These are phyloP conservation scores for Enoplosus armatus DNA, from an alignment of 2,797 vertebrate species.

Conservation along the genomic window DNA sequence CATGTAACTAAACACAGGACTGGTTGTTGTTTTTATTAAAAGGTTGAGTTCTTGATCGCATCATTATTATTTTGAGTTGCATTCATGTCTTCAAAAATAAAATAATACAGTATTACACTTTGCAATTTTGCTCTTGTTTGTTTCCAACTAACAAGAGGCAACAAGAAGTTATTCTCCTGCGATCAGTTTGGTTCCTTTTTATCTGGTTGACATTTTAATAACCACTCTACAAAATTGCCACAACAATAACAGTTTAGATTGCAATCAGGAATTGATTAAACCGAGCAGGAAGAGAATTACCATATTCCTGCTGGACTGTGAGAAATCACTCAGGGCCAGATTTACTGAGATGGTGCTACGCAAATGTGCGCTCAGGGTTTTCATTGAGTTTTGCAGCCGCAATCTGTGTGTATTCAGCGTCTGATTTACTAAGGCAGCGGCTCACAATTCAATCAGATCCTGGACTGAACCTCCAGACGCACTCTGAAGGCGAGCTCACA, in stretches of 20 bases:
- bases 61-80: neutral
- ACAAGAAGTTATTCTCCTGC: neutral
- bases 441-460: slow-evolving; percentile 20
- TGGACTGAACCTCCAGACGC: slow-evolving; percentile 8
- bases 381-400: neutral
- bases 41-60: neutral
- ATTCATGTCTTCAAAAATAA: neutral
- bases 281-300: slow-evolving; percentile 19
- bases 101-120: neutral
- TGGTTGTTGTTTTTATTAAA: neutral
- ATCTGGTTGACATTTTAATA: slow-evolving; percentile 53
- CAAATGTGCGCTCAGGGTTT: neutral
- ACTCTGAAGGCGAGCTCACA: slow-evolving; percentile 15
- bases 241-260: slow-evolving; percentile 44
- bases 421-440: slow-evolving; percentile 12
- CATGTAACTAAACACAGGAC: neutral
- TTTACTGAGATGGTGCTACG: neutral
- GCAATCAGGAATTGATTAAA: slow-evolving; percentile 54
- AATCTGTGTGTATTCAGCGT: neutral
- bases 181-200: slow-evolving; percentile 29
- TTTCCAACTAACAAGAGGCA: slow-evolving; percentile 10
- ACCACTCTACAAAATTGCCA: slow-evolving; percentile 29
- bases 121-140: slow-evolving; percentile 7
- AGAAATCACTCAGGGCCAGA: slow-evolving; percentile 26
- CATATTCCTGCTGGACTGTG: slow-evolving; percentile 12